Percentiles rank a stretch among this genome's conserved stretches.
phyloP scores from a whole-genome alignment of 2,888 invertebrate genomes.

The Limnephilus lunatus region DNA sequence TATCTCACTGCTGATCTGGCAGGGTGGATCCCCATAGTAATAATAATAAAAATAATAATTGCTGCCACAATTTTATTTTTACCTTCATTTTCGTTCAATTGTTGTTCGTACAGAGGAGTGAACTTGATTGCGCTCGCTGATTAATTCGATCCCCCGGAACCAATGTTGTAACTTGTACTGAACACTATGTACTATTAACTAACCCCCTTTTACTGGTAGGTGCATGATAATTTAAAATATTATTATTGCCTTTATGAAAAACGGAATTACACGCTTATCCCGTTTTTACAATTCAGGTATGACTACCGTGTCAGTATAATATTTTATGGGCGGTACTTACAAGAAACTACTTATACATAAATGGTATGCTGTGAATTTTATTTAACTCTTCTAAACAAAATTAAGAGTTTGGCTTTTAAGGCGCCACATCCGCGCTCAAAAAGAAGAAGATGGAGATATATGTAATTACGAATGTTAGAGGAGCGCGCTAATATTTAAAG shows the following conservation, averaged over 20 bases:
- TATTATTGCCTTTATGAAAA: neutral
- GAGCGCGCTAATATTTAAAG: too few relatives aligned
- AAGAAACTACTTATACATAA: neutral
- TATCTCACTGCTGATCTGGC: constrained; percentile 58
- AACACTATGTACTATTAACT: neutral
- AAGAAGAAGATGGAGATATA: too few relatives aligned
- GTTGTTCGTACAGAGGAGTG: neutral
- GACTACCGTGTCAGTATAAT: neutral
- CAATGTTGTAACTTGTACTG: constrained; percentile 1
- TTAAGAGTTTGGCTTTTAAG: too few relatives aligned
- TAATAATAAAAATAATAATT: neutral
- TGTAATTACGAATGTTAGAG: too few relatives aligned
- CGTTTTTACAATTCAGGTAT: neutral
- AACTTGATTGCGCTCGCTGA: constrained; percentile 3
- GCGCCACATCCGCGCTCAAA: too few relatives aligned
- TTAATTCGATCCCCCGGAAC: constrained; percentile 29
- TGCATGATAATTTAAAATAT: neutral
- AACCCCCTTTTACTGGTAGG: constrained; percentile 1
- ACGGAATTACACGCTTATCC: neutral
- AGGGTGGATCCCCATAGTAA: constrained; percentile 33
- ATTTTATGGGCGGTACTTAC: neutral
- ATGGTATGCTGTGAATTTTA: neutral
- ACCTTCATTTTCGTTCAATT: constrained; percentile 24
- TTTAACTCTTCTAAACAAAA: too few relatives aligned
- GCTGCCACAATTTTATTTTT: neutral